Evolutionary conservation across 1,140 invertebrate genomes (phyloP).

Genomic region (Oreohelix idahoensis): DNA sequence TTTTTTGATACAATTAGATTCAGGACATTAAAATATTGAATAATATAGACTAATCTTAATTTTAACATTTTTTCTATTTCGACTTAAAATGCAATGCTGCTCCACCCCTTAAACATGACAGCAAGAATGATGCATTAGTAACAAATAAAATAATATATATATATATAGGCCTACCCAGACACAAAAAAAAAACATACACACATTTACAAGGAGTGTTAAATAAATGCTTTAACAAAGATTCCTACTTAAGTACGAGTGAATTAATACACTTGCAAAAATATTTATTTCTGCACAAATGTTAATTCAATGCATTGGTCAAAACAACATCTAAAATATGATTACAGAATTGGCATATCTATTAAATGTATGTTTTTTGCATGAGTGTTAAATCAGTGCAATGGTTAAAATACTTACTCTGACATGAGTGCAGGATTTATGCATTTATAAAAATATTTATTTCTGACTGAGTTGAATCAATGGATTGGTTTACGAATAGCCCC

Average conservation of each 20-base stretch:
- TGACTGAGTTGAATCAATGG: not conserved
- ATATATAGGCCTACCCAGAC: too few relatives aligned
- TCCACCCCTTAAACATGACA: too few relatives aligned
- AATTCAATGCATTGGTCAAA: not conserved
- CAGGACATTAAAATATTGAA: too few relatives aligned
- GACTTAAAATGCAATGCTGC: too few relatives aligned
- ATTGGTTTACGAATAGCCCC: not conserved
- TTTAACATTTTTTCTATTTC: too few relatives aligned
- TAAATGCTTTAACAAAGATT: not conserved
- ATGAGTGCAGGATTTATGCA: not conserved
- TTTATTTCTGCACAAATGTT: not conserved
- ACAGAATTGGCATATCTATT: not conserved
- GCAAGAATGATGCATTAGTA: too few relatives aligned
- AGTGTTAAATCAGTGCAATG: not conserved
- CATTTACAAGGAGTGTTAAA: not conserved
- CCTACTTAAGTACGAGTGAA: not conserved
- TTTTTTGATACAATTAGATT: too few relatives aligned
- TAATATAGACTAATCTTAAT: too few relatives aligned
- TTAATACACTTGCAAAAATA: not conserved
- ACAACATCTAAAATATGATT: not conserved
- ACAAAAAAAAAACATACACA: too few relatives aligned
- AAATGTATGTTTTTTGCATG: not conserved
- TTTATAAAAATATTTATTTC: not conserved
- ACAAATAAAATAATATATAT: too few relatives aligned
- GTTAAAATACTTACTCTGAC: not conserved